Evolutionary conservation across 2,113 vertebrate genomes (phyloP).

Genomic region (Phrynosoma blainvillii): DNA sequence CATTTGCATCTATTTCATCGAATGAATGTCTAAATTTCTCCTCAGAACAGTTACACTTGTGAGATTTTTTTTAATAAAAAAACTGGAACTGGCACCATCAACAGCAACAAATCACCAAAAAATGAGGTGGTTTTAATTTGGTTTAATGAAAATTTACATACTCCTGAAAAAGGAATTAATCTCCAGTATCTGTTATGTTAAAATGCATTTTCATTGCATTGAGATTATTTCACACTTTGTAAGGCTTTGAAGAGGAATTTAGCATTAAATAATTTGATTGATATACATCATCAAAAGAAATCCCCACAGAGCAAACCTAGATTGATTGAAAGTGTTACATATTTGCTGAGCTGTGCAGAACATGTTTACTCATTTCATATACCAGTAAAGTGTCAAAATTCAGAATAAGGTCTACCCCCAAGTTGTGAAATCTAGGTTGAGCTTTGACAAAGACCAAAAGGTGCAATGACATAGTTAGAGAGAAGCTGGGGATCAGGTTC

Average conservation of each 20-base stretch:
- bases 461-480: background rate
- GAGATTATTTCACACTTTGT: background rate
- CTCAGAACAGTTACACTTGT: background rate
- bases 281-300: background rate
- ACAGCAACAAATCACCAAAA: background rate
- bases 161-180: background rate
- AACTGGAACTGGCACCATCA: background rate
- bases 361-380: constrained; percentile 20
- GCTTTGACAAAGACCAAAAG: background rate
- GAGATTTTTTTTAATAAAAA: background rate
- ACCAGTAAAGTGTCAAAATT: constrained; percentile 3
- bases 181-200: constrained; percentile 6
- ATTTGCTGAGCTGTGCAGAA: background rate
- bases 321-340: background rate
- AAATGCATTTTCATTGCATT: constrained; percentile 18
- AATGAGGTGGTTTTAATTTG: background rate
- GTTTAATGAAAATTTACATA: background rate
- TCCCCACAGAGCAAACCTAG: background rate
- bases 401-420: constrained; percentile 13
- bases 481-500: background rate
- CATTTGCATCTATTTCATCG: background rate
- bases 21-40: background rate
- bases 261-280: background rate
- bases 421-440: background rate
- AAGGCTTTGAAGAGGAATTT: background rate